Conservation (phyloP, 2,113 vertebrate species). For the Elachura formosa region DNA sequence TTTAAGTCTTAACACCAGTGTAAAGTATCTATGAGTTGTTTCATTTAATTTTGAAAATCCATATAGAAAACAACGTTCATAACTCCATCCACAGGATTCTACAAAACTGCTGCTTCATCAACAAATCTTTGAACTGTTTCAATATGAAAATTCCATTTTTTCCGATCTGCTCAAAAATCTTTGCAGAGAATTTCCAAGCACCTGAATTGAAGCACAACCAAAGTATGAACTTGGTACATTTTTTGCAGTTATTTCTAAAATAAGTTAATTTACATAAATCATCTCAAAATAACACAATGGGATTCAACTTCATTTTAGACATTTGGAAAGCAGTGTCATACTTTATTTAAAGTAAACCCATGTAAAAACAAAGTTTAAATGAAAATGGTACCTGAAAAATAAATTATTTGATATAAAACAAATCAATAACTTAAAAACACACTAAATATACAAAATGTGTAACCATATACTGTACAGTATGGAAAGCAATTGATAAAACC, state of each 20-base stretch:
- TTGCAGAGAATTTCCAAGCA: constrained; percentile 65
- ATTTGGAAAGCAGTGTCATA: constrained; percentile 80
- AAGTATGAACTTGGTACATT: constrained; percentile 31
- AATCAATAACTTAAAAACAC: constrained; percentile 81
- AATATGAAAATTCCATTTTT: constrained; percentile 70
- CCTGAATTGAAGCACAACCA: constrained; percentile 54
- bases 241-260: constrained; percentile 31
- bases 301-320: constrained; percentile 73
- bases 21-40: not conserved
- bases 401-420: constrained; percentile 83
- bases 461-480: constrained; percentile 79
- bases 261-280: constrained; percentile 51
- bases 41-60: constrained; percentile 66
- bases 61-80: constrained; percentile 65
- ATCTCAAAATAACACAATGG: constrained; percentile 77
- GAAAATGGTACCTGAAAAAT: constrained; percentile 82
- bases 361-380: constrained; percentile 83
- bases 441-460: constrained; percentile 80
- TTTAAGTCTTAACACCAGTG: constrained; percentile 62
- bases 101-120: constrained; percentile 69
- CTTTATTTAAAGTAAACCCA: constrained; percentile 86
- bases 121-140: constrained; percentile 67
- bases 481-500: constrained; percentile 75
- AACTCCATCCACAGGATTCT: constrained; percentile 64
- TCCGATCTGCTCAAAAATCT: constrained; percentile 62